Conservation (phyloP, 1,140 invertebrate genomes). For the Brachionus paranguensis region DNA sequence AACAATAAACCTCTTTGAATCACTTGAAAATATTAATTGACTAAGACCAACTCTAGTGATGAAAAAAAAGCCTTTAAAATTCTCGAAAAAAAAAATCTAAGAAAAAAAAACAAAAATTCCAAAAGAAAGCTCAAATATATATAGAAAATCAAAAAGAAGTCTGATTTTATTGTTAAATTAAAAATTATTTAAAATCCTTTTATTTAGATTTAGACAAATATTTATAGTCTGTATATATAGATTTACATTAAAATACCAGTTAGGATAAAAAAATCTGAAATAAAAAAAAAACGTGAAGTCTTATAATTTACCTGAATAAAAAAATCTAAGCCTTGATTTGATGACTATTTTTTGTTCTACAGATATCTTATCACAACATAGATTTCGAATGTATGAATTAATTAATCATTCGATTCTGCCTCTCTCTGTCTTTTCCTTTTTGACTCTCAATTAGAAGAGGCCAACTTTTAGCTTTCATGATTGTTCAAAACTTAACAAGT, state of each 20-base stretch:
- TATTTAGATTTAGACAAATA: background rate
- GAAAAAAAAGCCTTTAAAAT: background rate
- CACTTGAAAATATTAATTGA: constrained; percentile 30
- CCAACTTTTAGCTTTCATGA: background rate
- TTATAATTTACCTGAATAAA: background rate
- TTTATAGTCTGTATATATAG: background rate
- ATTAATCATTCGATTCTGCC: background rate
- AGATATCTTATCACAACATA: background rate
- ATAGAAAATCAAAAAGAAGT: background rate
- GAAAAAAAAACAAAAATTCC: background rate
- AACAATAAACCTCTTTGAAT: constrained; percentile 1
- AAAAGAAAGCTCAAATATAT: background rate
- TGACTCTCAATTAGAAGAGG: background rate
- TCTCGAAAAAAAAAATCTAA: background rate
- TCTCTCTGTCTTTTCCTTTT: no score
- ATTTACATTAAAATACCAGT: constrained; percentile 1
- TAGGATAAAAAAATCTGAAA: background rate
- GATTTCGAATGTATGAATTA: background rate
- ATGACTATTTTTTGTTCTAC: background rate
- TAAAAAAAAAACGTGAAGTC: background rate
- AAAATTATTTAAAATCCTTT: background rate
- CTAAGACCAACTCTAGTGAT: background rate
- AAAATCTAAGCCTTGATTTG: background rate
- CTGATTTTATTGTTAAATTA: background rate
- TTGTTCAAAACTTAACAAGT: background rate